Percentiles rank a stretch among this genome's conserved stretches.
Evolutionary conservation across 2,113 vertebrate species (phyloP).

Genomic region (Sprattus sprattus): DNA sequence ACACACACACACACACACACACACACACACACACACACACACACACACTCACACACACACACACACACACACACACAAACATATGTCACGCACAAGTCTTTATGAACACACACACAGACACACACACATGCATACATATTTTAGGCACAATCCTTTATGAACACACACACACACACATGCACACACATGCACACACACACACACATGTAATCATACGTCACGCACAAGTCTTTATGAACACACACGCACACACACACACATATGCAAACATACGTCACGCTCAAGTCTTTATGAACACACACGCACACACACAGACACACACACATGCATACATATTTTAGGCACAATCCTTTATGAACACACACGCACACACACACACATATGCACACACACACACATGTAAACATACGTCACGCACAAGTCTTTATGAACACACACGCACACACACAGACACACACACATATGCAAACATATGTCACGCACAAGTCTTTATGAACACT

Average conservation of each 20-base stretch:
- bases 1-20: background rate
- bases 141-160: no score
- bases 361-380: background rate
- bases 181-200: background rate
- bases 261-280: no score
- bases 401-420: background rate
- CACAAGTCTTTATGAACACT: no score
- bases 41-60: background rate
- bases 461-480: background rate
- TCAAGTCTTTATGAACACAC: no score
- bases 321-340: background rate
- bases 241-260: no score
- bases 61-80: background rate
- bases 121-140: background rate
- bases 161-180: background rate
- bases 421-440: background rate
- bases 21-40: background rate
- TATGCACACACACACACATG: background rate
- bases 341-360: background rate
- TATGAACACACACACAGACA: background rate
- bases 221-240: background rate
- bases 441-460: background rate
- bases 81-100: no score
- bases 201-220: no score
- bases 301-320: background rate